Evolutionary conservation across 2,113 vertebrate species (phyloP).

Genomic region (Chiloscyllium plagiosum): DNA sequence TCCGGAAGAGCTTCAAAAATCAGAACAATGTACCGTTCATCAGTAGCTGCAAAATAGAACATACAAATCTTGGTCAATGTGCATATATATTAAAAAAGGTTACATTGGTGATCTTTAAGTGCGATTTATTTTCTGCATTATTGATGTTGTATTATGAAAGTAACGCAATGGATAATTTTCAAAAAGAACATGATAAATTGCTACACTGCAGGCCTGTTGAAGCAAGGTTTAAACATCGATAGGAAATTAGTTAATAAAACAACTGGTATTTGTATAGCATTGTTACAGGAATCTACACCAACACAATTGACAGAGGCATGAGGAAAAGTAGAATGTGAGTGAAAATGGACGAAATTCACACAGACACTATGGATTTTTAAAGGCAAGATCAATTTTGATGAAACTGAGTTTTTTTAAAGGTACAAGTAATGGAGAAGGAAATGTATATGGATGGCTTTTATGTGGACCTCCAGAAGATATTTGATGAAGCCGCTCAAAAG

Average conservation of each 20-base stretch:
- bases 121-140: neutral
- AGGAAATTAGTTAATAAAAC: neutral
- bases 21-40: constrained; percentile 88
- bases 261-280: neutral
- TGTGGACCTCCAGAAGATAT: neutral
- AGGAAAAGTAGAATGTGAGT: neutral
- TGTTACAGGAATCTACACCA: neutral
- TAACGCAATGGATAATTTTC: neutral
- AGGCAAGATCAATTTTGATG: neutral
- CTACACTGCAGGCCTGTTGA: neutral
- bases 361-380: neutral
- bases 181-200: neutral
- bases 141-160: neutral
- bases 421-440: neutral
- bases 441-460: neutral
- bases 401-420: neutral
- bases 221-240: neutral
- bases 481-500: neutral
- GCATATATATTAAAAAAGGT: neutral
- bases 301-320: neutral
- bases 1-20: constrained; percentile 86
- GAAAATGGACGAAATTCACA: neutral
- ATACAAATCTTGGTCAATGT: constrained; percentile 37
- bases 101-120: neutral
- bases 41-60: constrained; percentile 60